Evolutionary conservation across 2,113 vertebrate species (phyloP).

Genomic region (Paramisgurnus dabryanus): DNA sequence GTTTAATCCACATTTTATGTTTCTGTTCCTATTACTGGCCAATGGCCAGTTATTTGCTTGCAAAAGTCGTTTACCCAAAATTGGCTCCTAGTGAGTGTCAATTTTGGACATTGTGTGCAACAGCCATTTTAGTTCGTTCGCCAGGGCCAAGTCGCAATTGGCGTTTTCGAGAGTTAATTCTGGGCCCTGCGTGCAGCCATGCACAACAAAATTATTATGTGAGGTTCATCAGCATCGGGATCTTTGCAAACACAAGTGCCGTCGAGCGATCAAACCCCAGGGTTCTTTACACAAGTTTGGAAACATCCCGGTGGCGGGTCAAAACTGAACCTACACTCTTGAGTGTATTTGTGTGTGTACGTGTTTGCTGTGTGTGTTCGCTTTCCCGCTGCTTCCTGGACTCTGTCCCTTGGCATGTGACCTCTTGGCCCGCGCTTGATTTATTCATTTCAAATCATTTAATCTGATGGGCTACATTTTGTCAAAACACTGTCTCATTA

Average conservation of each 20-base stretch:
- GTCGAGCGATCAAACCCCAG: background rate
- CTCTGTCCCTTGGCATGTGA: constrained; percentile 49
- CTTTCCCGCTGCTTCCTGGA: constrained; percentile 29
- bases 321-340: background rate
- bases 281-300: constrained; percentile 7
- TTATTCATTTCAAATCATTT: constrained; percentile 69
- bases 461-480: constrained; percentile 70
- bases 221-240: background rate
- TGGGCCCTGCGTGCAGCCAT: background rate
- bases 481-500: constrained; percentile 78
- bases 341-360: background rate
- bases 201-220: too few species aligned
- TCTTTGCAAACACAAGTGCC: background rate
- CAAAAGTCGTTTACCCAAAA: background rate
- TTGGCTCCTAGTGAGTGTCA: constrained; percentile 1
- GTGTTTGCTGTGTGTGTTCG: constrained; percentile 25
- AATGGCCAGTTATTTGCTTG: background rate
- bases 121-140: too few species aligned
- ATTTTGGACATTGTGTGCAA: background rate
- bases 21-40: too few species aligned
- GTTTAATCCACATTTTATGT: too few species aligned
- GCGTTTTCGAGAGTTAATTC: too few species aligned
- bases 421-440: constrained; percentile 39
- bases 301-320: background rate
- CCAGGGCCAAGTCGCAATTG: too few species aligned